A percentile compares a stretch with the other conserved stretches of the same genome.
Evolutionary conservation across 1,140 invertebrate species (phyloP).

Genomic region (Penaeus chinensis): DNA sequence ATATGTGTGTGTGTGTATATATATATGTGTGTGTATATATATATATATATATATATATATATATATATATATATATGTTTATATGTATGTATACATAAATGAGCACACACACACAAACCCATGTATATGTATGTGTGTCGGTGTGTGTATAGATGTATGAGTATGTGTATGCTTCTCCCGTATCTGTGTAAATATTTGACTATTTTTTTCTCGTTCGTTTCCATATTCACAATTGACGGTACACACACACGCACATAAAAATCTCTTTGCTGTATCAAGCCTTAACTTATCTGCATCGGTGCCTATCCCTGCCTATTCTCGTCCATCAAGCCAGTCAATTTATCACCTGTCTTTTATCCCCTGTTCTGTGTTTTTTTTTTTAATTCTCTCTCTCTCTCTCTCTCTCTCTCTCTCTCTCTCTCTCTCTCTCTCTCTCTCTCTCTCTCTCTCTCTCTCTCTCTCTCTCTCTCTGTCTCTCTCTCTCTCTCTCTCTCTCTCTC

Average conservation of each 20-base stretch:
- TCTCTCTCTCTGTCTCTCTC: too few relatives aligned
- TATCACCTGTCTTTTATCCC: too few relatives aligned
- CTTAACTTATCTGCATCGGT: too few relatives aligned
- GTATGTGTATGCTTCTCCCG: neutral
- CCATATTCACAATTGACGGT: too few relatives aligned
- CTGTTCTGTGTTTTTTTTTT: too few relatives aligned
- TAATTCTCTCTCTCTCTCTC: neutral
- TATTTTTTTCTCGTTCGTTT: too few relatives aligned
- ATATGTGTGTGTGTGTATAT: constrained; percentile 9
- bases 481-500: too few relatives aligned
- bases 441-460: neutral
- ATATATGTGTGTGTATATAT: constrained; percentile 8
- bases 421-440: constrained; percentile 27
- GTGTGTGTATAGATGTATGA: neutral
- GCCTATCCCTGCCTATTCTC: too few relatives aligned
- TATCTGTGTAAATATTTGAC: too few relatives aligned
- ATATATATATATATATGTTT: neutral
- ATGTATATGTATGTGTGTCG: neutral
- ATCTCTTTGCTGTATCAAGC: too few relatives aligned
- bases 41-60: constrained; percentile 24
- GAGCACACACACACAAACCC: neutral
- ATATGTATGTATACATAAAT: constrained; percentile 24
- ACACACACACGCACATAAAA: too few relatives aligned
- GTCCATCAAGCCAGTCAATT: too few relatives aligned
- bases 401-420: constrained; percentile 16